A percentile compares a stretch with the other conserved stretches of the same genome.
These are phyloP conservation scores for Melospiza georgiana DNA, from an alignment of 2,113 vertebrate genomes.

Conservation along the genomic window DNA sequence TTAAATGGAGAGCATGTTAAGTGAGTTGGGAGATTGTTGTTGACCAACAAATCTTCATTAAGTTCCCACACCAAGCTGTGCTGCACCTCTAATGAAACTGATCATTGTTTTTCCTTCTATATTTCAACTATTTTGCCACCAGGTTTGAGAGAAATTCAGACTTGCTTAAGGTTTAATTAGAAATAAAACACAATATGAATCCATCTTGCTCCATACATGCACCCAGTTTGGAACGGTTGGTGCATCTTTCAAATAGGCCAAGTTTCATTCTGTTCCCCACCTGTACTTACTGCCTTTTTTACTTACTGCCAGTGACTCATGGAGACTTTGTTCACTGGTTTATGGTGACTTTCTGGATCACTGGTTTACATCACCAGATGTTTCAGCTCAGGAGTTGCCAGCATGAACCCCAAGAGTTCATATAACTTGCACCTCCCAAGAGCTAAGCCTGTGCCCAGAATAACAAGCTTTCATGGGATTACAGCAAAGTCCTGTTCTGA, in stretches of 20 bases:
- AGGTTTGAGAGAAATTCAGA: not conserved
- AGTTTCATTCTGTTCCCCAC: not conserved
- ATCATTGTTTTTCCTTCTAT: not conserved
- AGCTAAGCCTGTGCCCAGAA: not conserved
- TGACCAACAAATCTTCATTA: slow-evolving; percentile 56
- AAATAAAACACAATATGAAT: not conserved
- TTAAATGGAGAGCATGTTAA: not conserved
- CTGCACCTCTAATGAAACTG: not conserved
- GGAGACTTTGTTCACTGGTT: not conserved
- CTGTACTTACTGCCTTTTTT: not conserved
- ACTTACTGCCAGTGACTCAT: not conserved
- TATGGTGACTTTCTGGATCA: not conserved
- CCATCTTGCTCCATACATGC: not conserved
- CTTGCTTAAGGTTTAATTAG: not conserved
- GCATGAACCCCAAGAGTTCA: not conserved
- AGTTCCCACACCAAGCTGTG: not conserved
- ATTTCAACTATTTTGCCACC: not conserved
- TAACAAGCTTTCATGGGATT: not conserved
- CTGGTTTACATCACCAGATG: not conserved
- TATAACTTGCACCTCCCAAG: rapidly evolving
- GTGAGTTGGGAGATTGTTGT: not conserved
- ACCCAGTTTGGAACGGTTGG: not conserved
- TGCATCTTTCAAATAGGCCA: not conserved
- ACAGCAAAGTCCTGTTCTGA: not conserved
- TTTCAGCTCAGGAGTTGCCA: not conserved